phyloP scores from a whole-genome alignment of 2,797 vertebrate genomes.

The Acanthiza pusilla region DNA sequence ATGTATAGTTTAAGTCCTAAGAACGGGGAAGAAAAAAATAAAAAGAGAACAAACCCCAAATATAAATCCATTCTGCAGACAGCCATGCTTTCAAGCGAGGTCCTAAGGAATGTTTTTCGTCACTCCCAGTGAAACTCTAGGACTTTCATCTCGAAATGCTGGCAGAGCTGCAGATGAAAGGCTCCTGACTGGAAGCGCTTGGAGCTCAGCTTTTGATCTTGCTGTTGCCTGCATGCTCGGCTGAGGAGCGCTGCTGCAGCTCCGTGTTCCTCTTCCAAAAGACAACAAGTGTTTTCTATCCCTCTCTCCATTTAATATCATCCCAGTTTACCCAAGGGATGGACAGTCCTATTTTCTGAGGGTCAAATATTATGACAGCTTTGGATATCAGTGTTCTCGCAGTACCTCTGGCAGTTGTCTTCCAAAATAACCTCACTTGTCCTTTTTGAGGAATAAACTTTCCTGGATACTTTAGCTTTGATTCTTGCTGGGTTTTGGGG shows the following conservation, averaged over 20 bases:
- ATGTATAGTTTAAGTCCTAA: not conserved
- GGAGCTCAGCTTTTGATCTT: slow-evolving; percentile 51
- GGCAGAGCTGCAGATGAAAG: slow-evolving; percentile 49
- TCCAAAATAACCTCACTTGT: slow-evolving; percentile 15
- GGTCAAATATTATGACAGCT: slow-evolving; percentile 43
- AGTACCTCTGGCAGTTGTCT: not conserved
- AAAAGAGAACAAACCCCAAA: not conserved
- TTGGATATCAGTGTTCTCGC: not conserved
- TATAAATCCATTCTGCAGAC: not conserved
- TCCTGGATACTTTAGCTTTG: not conserved
- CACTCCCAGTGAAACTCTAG: slow-evolving; percentile 37
- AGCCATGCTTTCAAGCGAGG: not conserved
- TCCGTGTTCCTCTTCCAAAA: not conserved
- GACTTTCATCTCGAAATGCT: slow-evolving; percentile 28
- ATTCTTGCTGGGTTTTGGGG: not conserved
- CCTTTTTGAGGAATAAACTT: not conserved
- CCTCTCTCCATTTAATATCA: not conserved
- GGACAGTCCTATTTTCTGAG: not conserved
- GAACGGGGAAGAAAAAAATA: fast-evolving
- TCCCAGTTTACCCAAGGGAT: not conserved
- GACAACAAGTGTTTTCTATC: slow-evolving; percentile 34
- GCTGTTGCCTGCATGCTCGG: not conserved
- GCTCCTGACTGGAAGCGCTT: slow-evolving; percentile 19
- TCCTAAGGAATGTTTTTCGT: slow-evolving; percentile 44
- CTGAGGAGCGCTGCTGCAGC: not conserved